Conservation (phyloP, 2,113 vertebrate genomes). For the Perca flavescens region DNA sequence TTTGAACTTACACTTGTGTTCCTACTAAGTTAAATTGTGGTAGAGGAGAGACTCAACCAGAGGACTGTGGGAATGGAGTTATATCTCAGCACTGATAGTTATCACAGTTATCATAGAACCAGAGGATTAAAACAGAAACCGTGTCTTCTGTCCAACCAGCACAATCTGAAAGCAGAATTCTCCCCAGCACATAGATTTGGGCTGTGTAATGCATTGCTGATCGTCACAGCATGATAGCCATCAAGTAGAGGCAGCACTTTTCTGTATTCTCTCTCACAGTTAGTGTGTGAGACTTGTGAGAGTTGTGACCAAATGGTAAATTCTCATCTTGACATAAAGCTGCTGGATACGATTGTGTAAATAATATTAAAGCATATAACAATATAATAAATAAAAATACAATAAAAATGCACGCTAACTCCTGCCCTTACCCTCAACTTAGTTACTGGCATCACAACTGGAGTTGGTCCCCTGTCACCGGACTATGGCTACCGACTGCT, state of each 20-base stretch:
- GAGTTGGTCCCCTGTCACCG: no score
- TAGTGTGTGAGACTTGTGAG: not conserved
- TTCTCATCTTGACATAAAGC: not conserved
- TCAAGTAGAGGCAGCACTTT: slow-evolving; percentile 31
- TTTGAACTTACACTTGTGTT: not conserved
- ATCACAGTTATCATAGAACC: slow-evolving; percentile 35
- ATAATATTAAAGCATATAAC: not conserved
- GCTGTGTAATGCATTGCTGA: slow-evolving; percentile 19
- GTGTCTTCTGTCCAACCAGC: slow-evolving; percentile 30
- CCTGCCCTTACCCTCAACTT: no score
- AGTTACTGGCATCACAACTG: no score
- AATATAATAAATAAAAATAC: no score
- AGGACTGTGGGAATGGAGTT: not conserved
- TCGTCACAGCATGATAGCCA: slow-evolving; percentile 29
- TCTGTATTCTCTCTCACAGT: not conserved
- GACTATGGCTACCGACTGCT: no score
- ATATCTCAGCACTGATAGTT: slow-evolving; percentile 5
- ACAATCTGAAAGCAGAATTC: slow-evolving; percentile 34
- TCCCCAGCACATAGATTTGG: slow-evolving; percentile 16
- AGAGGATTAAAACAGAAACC: slow-evolving; percentile 43
- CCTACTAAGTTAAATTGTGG: not conserved
- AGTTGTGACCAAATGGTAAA: slow-evolving; percentile 15
- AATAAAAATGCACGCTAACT: no score
- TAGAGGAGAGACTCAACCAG: not conserved
- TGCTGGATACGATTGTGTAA: not conserved